Evolutionary conservation across 1,140 invertebrate genomes (phyloP).

Genomic region (Diachasmimorpha longicaudata): DNA sequence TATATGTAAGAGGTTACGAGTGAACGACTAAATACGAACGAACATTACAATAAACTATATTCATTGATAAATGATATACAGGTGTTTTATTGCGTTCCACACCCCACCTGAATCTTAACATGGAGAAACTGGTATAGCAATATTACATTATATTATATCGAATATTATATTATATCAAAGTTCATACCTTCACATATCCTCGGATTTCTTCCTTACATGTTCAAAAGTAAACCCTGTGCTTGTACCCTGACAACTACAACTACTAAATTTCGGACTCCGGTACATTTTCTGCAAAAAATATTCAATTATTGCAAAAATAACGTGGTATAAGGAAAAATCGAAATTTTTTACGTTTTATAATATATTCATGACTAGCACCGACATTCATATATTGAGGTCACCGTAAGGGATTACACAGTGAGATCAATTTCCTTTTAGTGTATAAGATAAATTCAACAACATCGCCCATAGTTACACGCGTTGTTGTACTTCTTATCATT

Average conservation of each 20-base stretch:
- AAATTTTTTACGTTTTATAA: not conserved
- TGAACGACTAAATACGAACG: no score
- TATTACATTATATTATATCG: no score
- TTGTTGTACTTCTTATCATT: not conserved
- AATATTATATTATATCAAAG: not conserved
- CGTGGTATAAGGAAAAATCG: not conserved
- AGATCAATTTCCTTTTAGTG: not conserved
- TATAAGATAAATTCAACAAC: not conserved
- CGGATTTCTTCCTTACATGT: not conserved
- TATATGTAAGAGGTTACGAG: no score
- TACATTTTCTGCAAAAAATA: not conserved
- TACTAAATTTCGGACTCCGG: not conserved
- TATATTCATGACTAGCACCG: not conserved
- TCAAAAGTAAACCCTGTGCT: not conserved
- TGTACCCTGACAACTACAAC: not conserved
- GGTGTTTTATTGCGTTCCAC: no score
- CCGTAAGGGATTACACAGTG: not conserved
- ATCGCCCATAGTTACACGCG: no score
- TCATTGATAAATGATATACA: no score
- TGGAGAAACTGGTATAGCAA: no score
- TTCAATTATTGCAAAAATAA: not conserved
- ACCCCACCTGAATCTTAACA: no score
- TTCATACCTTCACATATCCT: not conserved
- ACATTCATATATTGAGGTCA: not conserved
- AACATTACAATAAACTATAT: no score